Base-by-base conservation (phyloP, 2,888 invertebrate genomes). In the Drosophila subsilvestris region DNA sequence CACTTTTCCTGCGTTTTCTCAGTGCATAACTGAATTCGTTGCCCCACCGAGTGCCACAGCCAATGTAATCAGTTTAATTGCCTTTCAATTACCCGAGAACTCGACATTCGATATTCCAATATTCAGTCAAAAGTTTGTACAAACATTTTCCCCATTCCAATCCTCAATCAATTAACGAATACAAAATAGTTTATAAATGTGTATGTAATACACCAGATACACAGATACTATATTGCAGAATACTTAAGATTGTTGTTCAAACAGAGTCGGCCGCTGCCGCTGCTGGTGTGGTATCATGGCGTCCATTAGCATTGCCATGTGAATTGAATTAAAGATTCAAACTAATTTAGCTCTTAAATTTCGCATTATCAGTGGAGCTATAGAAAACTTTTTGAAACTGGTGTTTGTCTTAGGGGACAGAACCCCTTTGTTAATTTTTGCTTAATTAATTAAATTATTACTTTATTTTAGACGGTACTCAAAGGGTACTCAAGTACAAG, bases 281-380 rank as follows among this genome's bases (percentile, higher is more conserved):
- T 37, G 37, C 12, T n/a, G 37, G 12, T 18, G 42, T 61, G 75
- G 75, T 70, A 70, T 58, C 75, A 53, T 71, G 71, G 61, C 74
- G 58, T 49, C 58, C 56, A 74, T 86, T 75, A 67, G 50, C 70
- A 69, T 49, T 54, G 59, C 45, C 54, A 29, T 83, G 86, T 68
- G 51, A 84, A 84, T 84, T 80, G 72, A 80, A 88, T 84, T 86
- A 86, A 84, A 37, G 37, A 84, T 80, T 76, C 69, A 63, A 79
- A 79, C 77, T 83, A 86, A 86, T 86, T 83, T 65, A 67, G 54
- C 54, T 66, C 37, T 37, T 37, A 37, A 67, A 79, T 67, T 71
- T 81, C 59, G 60, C 78, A 69, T 54, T 42, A 73, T 44, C 45
- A 57, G 57, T 29, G 49, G 7, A 22, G 48, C 55, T 44, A 42